Conservation (phyloP, 2,113 vertebrate genomes). For the Abramis brama region DNA sequence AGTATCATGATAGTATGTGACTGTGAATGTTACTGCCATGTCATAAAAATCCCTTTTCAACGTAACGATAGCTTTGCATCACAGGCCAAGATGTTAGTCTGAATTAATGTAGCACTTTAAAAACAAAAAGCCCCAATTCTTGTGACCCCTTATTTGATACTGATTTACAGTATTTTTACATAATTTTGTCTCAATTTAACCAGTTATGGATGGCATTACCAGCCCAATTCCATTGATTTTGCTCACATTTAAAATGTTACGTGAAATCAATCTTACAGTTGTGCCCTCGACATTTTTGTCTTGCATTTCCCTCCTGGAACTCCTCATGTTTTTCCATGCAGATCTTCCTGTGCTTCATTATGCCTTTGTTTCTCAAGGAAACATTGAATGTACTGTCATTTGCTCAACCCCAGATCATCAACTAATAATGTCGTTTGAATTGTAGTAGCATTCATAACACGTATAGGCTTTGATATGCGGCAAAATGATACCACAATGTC, state of each 20-base stretch:
- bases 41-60: slow-evolving; percentile 1
- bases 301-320: background rate
- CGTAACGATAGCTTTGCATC: background rate
- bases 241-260: background rate
- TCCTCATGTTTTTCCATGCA: background rate
- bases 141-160: background rate
- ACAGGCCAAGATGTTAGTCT: background rate
- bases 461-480: background rate
- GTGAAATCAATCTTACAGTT: background rate
- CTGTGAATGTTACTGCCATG: slow-evolving; percentile 3
- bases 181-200: background rate
- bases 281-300: too few species aligned
- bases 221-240: background rate
- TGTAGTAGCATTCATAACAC: background rate
- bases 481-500: background rate
- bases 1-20: background rate
- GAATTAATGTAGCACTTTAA: slow-evolving; percentile 42
- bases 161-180: background rate
- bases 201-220: background rate
- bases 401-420: background rate
- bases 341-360: background rate
- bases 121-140: background rate
- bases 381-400: background rate
- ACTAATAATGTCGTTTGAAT: background rate
- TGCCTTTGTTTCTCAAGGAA: background rate